Evolutionary conservation across 2,113 vertebrate species (phyloP).

Genomic region (Morone chrysops): DNA sequence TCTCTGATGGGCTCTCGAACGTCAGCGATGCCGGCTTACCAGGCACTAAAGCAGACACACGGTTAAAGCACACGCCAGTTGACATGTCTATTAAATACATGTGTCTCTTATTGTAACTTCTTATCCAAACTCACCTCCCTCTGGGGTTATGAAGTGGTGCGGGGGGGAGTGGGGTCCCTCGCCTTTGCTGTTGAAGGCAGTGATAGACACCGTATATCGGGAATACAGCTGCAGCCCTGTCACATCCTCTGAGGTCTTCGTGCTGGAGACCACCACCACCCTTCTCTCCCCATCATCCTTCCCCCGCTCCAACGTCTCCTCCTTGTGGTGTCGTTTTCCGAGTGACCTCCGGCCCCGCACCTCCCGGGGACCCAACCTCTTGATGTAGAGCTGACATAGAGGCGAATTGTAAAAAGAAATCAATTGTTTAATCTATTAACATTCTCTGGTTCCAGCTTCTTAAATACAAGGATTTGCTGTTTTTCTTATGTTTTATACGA

Average conservation of each 20-base stretch:
- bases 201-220: conserved; percentile 79
- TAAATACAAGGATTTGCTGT: too few species aligned
- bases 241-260: conserved; percentile 60
- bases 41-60: conserved; percentile 78
- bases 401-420: too few species aligned
- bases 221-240: conserved; percentile 83
- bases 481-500: too few species aligned
- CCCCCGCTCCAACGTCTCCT: neutral
- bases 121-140: conserved; percentile 86
- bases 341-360: conserved; percentile 56
- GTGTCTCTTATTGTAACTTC: neutral
- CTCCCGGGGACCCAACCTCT: conserved; percentile 43
- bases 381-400: conserved; percentile 75
- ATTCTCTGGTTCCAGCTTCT: too few species aligned
- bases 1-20: conserved; percentile 86
- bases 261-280: conserved; percentile 52
- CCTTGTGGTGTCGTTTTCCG: neutral
- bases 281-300: conserved; percentile 8
- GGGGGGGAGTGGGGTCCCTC: conserved; percentile 76
- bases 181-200: conserved; percentile 86
- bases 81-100: neutral
- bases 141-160: conserved; percentile 82
- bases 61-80: neutral
- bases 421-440: too few species aligned
- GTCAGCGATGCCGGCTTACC: conserved; percentile 80